Evolutionary conservation across 37 sponge, comb jelly and placozoan species (phyloP), one percentile per base, ranked within the genome.

Genomic region (Spongia lamella): DNA sequence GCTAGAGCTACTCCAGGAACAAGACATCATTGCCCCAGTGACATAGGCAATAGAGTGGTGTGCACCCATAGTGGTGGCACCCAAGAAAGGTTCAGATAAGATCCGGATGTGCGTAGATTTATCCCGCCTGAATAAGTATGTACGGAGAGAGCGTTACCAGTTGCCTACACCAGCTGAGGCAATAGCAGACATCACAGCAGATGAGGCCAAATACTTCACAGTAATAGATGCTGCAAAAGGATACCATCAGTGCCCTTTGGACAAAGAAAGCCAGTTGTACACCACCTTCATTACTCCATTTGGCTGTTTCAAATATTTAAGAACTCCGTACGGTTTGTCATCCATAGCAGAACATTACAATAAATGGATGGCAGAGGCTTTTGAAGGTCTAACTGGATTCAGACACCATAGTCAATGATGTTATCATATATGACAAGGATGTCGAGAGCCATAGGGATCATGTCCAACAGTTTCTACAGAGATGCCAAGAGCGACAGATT

Each of bases 381-480:
- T n/a, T n/a, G n/a, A n/a, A n/a, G n/a, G n/a, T n/a, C n/a, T n/a
- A n/a, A n/a, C n/a, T n/a, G n/a, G n/a, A n/a, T n/a, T n/a, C n/a
- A n/a, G n/a, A n/a, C n/a, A n/a, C n/a, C n/a, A n/a, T n/a, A n/a
- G n/a, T n/a, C n/a, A n/a, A n/a, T n/a, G n/a, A n/a, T n/a, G n/a
- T n/a, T n/a, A n/a, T n/a, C n/a, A n/a, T n/a, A n/a, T n/a, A n/a
- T n/a, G n/a, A n/a, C 72, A 71, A n/a, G n/a, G n/a, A n/a, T n/a
- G n/a, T n/a, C n/a, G n/a, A n/a, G n/a, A n/a, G n/a, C n/a, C n/a
- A n/a, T 33, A 20, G 31, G 4, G 29, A 50, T 14, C 72, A 71
- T 30, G 72, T 71, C 19, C 5, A 34, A 22, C 72, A 71, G 32
- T 71, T 71, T 53, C 53, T 71, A 21, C 72, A 71, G 56, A 25